Conservation (phyloP, 2,888 invertebrate species). For the Xylota segnis region DNA sequence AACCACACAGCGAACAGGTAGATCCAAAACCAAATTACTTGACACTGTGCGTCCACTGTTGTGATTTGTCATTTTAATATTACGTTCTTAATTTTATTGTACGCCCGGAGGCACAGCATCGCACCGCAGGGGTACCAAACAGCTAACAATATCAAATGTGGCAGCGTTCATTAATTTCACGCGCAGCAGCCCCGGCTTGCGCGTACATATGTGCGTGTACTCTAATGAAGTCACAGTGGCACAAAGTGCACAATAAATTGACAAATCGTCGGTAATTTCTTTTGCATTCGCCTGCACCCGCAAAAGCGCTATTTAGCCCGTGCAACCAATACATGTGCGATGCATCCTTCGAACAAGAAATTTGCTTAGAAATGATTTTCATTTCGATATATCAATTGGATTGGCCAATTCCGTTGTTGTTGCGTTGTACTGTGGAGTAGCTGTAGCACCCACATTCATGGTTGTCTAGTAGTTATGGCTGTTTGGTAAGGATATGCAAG, state of each 20-base stretch:
- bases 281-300: slow-evolving; percentile 54
- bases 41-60: slow-evolving; percentile 74
- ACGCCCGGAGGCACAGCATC: slow-evolving; percentile 57
- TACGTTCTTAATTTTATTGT: slow-evolving; percentile 75
- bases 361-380: slow-evolving; percentile 71
- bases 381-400: slow-evolving; percentile 69
- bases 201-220: slow-evolving; percentile 47
- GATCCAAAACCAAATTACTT: slow-evolving; percentile 74
- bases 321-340: background rate
- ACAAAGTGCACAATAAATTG: slow-evolving; percentile 75
- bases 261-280: slow-evolving; percentile 72
- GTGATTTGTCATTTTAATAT: slow-evolving; percentile 77
- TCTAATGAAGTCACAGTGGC: slow-evolving; percentile 77
- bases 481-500: background rate
- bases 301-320: slow-evolving; percentile 37
- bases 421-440: slow-evolving; percentile 14
- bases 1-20: slow-evolving; percentile 69
- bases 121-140: slow-evolving; percentile 73
- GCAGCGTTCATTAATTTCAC: slow-evolving; percentile 82
- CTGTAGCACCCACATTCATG: slow-evolving; percentile 49
- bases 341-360: slow-evolving; percentile 48
- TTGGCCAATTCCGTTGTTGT: slow-evolving; percentile 59
- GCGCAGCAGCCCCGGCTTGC: slow-evolving; percentile 27
- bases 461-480: slow-evolving; percentile 5
- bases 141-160: slow-evolving; percentile 78